phyloP scores from a whole-genome alignment of 2,888 invertebrate species.

The Brachypalpus laphriformis region DNA sequence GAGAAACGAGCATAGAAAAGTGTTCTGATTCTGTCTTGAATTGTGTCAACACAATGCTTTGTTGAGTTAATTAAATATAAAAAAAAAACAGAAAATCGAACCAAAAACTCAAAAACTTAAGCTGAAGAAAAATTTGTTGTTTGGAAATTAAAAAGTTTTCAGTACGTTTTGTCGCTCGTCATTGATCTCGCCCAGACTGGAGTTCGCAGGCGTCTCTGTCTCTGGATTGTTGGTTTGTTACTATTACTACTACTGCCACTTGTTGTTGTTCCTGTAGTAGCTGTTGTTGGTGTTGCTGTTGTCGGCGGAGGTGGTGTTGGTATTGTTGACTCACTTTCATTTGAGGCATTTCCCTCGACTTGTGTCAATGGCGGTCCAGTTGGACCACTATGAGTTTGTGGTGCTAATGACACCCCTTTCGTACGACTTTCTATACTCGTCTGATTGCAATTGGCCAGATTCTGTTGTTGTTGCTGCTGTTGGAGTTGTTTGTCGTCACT shows the following conservation, averaged over 20 bases:
- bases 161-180: constrained; percentile 85
- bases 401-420: constrained; percentile 83
- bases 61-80: constrained; percentile 56
- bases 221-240: constrained; percentile 85
- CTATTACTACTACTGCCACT: constrained; percentile 80
- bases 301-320: constrained; percentile 40
- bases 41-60: constrained; percentile 55
- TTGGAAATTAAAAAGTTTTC: constrained; percentile 60
- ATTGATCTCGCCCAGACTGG: constrained; percentile 92
- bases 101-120: constrained; percentile 47
- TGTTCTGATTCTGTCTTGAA: constrained; percentile 51
- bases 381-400: constrained; percentile 83
- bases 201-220: constrained; percentile 89
- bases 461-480: constrained; percentile 72
- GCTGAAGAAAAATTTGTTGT: constrained; percentile 25
- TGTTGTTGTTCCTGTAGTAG: constrained; percentile 77
- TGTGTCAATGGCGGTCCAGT: constrained; percentile 82
- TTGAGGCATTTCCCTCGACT: constrained; percentile 43
- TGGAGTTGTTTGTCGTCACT: constrained; percentile 76
- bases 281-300: constrained; percentile 71
- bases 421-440: constrained; percentile 81
- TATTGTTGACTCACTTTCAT: constrained; percentile 33
- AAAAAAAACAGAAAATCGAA: not conserved
- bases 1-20: constrained; percentile 62
- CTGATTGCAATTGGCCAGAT: constrained; percentile 78